Evolutionary conservation across 2,888 invertebrate species (phyloP).

Genomic region (Epirrhoe alternata): DNA sequence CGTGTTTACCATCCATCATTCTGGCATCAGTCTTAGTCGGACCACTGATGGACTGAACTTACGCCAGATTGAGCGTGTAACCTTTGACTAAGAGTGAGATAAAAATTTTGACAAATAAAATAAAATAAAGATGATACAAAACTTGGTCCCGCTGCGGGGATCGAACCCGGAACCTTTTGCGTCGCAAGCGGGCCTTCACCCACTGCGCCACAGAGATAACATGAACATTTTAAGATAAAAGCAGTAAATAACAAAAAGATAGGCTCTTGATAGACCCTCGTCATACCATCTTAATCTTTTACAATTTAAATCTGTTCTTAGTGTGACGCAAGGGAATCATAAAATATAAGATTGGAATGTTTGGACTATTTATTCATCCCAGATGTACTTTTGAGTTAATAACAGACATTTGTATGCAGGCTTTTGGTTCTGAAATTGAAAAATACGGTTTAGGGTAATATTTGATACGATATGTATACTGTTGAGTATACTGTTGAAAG

Average conservation of each 20-base stretch:
- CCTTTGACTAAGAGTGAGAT: too few relatives aligned
- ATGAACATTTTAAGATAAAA: not conserved
- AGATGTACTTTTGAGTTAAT: conserved; percentile 22
- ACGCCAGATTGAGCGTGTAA: too few relatives aligned
- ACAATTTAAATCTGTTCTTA: not conserved
- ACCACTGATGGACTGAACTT: too few relatives aligned
- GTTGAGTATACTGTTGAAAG: not conserved
- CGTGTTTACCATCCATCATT: too few relatives aligned
- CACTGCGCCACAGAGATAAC: not conserved
- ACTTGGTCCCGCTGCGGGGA: too few relatives aligned
- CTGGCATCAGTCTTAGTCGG: too few relatives aligned
- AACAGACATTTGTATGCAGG: conserved; percentile 3
- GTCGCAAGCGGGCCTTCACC: too few relatives aligned
- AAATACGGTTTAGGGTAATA: not conserved
- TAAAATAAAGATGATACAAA: too few relatives aligned
- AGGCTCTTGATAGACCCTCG: not conserved
- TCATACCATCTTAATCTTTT: not conserved
- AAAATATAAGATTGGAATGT: not conserved
- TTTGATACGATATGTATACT: not conserved
- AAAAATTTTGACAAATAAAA: too few relatives aligned
- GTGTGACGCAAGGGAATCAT: not conserved
- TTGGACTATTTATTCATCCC: conserved; percentile 1
- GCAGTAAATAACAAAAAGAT: not conserved
- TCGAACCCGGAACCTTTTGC: too few relatives aligned
- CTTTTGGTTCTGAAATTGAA: conserved; percentile 2